Conservation (phyloP, 1,140 invertebrate genomes). For the Nephotettix cincticeps region DNA sequence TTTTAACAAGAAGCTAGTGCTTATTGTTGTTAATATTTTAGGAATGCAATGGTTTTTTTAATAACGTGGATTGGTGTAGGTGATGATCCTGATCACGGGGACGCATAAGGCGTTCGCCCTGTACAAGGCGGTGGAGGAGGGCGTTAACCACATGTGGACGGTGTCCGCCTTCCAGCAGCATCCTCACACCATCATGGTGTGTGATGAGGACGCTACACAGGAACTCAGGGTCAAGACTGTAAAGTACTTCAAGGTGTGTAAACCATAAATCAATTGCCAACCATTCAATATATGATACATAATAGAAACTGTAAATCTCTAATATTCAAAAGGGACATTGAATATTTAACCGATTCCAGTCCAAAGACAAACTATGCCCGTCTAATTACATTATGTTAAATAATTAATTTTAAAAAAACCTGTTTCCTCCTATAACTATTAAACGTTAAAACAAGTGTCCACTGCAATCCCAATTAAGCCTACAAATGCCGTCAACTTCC, state of each 20-base stretch:
- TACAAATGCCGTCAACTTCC: no score
- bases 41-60: no score
- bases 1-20: no score
- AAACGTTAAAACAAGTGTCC: no score
- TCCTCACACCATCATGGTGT: constrained; percentile 87
- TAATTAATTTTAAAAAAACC: not conserved
- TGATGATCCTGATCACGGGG: constrained; percentile 98
- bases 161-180: constrained; percentile 98
- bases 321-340: not conserved
- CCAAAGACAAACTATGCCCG: no score
- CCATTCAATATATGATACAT: not conserved
- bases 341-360: not conserved
- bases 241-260: constrained; percentile 99
- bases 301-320: not conserved
- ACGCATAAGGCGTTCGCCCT: constrained; percentile 95
- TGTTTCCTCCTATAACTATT: no score
- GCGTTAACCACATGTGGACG: constrained; percentile 99
- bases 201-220: constrained; percentile 96
- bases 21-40: no score
- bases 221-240: constrained; percentile 98
- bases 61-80: no score
- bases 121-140: constrained; percentile 96
- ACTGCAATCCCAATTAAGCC: no score
- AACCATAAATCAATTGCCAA: not conserved
- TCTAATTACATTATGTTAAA: no score